Conservation (phyloP, 1,140 invertebrate genomes). For the Rhopalosiphum padi region DNA sequence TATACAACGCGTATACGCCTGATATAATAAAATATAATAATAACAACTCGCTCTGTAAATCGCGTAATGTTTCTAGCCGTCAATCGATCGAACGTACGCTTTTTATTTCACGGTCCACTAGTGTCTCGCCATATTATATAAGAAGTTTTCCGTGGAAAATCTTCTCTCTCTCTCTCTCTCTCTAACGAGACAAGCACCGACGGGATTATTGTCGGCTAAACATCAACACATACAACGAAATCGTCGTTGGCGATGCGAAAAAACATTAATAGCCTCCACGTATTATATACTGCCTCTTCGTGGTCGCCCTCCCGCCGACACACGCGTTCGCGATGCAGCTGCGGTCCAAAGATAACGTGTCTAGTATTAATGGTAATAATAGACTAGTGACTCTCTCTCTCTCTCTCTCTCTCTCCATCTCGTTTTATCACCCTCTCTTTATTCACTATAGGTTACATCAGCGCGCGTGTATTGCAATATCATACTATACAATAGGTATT, state of each 20-base stretch:
- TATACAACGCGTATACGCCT: not conserved
- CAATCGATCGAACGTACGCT: not conserved
- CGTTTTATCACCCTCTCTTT: too few relatives aligned
- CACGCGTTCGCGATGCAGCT: not conserved
- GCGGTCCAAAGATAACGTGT: constrained; percentile 23
- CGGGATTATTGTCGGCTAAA: constrained; percentile 40
- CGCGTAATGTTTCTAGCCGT: not conserved
- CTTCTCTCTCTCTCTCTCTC: not conserved
- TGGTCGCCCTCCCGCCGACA: not conserved
- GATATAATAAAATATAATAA: not conserved
- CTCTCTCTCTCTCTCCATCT: not conserved
- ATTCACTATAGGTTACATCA: not conserved
- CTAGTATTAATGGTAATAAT: not conserved
- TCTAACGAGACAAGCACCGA: not conserved
- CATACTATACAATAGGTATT: not conserved
- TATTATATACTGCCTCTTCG: not conserved
- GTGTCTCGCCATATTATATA: not conserved
- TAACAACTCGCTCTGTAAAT: not conserved
- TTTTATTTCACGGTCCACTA: constrained; percentile 16
- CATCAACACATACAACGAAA: not conserved
- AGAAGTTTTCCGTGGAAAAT: not conserved
- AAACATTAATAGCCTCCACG: not conserved
- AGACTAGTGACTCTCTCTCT: not conserved
- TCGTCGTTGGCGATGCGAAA: constrained; percentile 23
- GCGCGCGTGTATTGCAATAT: not conserved